Conservation (phyloP, 2,888 invertebrate genomes). For the Caenorhabditis plicata region DNA sequence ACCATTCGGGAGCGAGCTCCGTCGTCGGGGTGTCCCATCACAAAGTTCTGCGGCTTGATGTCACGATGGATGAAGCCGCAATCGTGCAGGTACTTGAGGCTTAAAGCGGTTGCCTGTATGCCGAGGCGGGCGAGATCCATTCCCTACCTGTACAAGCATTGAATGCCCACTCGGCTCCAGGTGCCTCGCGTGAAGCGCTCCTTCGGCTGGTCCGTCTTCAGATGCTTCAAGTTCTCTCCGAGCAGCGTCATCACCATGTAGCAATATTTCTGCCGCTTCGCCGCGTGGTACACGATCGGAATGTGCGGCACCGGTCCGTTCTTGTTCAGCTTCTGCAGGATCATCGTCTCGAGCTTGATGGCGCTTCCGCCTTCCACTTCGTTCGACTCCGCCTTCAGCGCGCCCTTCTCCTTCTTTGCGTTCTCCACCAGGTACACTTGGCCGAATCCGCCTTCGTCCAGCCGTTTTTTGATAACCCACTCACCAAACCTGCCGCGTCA, state of each 20-base stretch:
- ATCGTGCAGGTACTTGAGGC: conserved; percentile 43
- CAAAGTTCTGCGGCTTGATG: conserved; percentile 51
- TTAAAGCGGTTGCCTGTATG: conserved; percentile 36
- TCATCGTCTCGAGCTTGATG: conserved; percentile 52
- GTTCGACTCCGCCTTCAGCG: conserved; percentile 58
- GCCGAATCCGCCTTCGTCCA: conserved; percentile 61
- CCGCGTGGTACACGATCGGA: conserved; percentile 43
- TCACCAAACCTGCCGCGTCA: conserved; percentile 36
- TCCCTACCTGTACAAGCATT: conserved; percentile 44
- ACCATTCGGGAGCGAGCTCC: conserved; percentile 30
- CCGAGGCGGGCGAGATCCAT: conserved; percentile 40
- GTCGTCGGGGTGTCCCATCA: conserved; percentile 48
- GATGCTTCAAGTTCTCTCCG: conserved; percentile 46
- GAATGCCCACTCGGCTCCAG: conserved; percentile 50
- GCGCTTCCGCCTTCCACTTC: conserved; percentile 56
- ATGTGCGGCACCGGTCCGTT: conserved; percentile 48
- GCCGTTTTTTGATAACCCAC: conserved; percentile 42
- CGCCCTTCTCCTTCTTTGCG: conserved; percentile 29
- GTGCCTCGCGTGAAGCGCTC: conserved; percentile 31
- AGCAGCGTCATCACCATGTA: conserved; percentile 58
- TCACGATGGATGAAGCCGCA: conserved; percentile 45
- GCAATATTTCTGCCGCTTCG: conserved; percentile 44
- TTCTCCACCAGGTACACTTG: conserved; percentile 37
- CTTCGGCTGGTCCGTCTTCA: conserved; percentile 22
- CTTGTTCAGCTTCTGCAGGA: conserved; percentile 39